Conservation (phyloP, 2,113 vertebrate genomes). For the Carlito syrichta region DNA sequence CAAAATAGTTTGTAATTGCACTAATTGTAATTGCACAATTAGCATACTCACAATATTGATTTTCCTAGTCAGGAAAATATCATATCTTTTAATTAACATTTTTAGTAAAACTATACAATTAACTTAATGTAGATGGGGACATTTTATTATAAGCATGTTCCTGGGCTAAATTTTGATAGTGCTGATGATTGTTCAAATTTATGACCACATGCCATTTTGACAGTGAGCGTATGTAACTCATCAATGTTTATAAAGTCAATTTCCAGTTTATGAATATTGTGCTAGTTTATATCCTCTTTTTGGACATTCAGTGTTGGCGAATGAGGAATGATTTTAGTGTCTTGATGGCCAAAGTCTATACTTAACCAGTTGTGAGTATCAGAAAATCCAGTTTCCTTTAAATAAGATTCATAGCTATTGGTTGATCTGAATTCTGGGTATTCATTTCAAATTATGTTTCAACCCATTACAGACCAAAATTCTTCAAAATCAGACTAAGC, state of each 20-base stretch:
- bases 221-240: neutral
- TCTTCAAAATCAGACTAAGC: neutral
- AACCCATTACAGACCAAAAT: neutral
- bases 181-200: neutral
- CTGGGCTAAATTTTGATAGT: neutral
- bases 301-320: neutral
- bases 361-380: neutral
- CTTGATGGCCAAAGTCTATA: neutral
- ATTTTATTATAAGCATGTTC: neutral
- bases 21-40: neutral
- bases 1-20: neutral
- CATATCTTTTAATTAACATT: neutral
- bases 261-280: neutral
- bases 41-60: neutral
- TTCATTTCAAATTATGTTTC: slow-evolving; percentile 13
- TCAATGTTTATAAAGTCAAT: neutral
- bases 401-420: neutral
- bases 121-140: neutral
- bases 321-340: neutral
- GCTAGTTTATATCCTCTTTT: neutral
- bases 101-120: neutral
- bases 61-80: neutral
- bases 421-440: neutral
- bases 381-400: neutral
- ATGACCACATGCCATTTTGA: neutral